These are phyloP conservation scores for Amphibalanus amphitrite DNA, from an alignment of 1,140 invertebrate genomes.

Conservation along the genomic window DNA sequence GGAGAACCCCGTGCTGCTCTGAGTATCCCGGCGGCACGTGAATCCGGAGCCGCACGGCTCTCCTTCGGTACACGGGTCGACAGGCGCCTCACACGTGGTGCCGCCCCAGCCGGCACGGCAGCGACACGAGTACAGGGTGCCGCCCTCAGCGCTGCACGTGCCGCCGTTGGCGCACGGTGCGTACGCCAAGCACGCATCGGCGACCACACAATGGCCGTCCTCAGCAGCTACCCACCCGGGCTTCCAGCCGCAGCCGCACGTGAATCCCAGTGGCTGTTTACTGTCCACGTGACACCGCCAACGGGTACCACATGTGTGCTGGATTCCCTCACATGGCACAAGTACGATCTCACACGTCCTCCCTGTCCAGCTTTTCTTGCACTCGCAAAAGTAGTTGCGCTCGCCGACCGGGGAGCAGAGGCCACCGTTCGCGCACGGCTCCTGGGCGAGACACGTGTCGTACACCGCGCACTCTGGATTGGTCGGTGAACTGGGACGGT, in stretches of 20 bases:
- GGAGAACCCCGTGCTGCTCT: not conserved
- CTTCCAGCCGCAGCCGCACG: not conserved
- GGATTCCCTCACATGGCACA: not conserved
- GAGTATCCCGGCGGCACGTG: not conserved
- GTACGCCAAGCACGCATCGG: not conserved
- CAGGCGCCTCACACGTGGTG: not conserved
- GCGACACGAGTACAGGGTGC: not conserved
- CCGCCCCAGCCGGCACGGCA: not conserved
- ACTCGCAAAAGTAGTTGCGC: not conserved
- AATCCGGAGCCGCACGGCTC: not conserved
- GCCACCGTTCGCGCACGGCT: slow-evolving; percentile 30
- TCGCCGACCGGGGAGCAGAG: slow-evolving; percentile 25
- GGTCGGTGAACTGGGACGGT: not conserved
- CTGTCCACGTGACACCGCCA: not conserved
- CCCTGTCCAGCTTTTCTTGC: not conserved
- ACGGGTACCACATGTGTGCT: not conserved
- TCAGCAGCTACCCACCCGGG: not conserved
- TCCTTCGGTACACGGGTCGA: not conserved
- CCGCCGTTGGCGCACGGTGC: slow-evolving; percentile 42
- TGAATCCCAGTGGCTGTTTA: not conserved
- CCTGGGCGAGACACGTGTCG: slow-evolving; percentile 10
- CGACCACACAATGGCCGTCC: not conserved
- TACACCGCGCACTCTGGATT: not conserved
- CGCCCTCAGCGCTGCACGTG: slow-evolving; percentile 14
- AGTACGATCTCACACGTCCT: not conserved